Evolutionary conservation across 1,140 invertebrate species (phyloP).

Genomic region (Phymastichus coffea): DNA sequence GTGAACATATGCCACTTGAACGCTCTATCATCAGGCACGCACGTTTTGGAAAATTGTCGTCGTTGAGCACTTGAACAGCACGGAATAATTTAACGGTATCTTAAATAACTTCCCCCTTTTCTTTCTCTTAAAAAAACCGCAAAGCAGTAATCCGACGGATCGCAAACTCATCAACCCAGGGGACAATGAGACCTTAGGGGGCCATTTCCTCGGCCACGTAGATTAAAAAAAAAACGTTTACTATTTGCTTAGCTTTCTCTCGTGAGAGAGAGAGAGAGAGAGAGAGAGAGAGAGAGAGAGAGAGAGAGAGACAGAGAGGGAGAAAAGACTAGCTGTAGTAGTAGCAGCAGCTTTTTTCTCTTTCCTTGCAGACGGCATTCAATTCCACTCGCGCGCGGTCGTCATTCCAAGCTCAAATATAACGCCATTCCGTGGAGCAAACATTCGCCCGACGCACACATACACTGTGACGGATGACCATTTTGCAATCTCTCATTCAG

Average conservation of each 20-base stretch:
- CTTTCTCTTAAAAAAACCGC: neutral
- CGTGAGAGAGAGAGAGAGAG: neutral
- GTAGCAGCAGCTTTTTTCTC: neutral
- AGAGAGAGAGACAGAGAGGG: neutral
- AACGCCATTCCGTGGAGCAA: conserved; percentile 46
- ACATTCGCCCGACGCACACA: conserved; percentile 40
- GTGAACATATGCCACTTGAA: conserved; percentile 27
- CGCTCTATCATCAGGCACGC: neutral
- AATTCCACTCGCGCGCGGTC: conserved; percentile 39
- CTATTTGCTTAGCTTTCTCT: neutral
- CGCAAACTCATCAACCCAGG: neutral
- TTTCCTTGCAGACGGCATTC: conserved; percentile 29
- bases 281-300: neutral
- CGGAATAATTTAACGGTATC: too few species aligned
- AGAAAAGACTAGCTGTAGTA: neutral
- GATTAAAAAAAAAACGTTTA: conserved; percentile 7
- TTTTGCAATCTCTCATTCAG: too few species aligned
- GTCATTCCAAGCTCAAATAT: conserved; percentile 51
- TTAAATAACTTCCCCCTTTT: too few species aligned
- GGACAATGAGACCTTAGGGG: neutral
- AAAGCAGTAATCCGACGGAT: neutral
- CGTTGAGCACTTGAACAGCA: too few species aligned
- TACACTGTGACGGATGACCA: neutral
- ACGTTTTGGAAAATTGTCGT: too few species aligned
- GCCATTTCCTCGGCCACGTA: neutral